Evolutionary conservation across 1,140 invertebrate genomes (phyloP), one percentile per base, ranked within the genome.

Genomic region (Diorhabda elongata): DNA sequence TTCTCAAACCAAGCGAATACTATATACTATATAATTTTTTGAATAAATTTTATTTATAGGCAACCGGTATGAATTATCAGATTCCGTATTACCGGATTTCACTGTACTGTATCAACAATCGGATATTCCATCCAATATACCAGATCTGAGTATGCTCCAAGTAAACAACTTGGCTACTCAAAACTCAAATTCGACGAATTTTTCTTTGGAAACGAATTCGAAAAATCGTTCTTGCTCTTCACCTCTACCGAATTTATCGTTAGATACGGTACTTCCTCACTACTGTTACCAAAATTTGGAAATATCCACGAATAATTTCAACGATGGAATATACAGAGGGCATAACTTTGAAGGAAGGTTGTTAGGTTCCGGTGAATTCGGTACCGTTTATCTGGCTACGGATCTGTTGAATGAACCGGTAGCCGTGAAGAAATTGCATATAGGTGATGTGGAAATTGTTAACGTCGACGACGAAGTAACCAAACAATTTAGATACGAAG

Each of bases 281-380:
- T 81, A 80, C 68, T 69, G 70, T 4, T 86, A 84, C 71, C 42
- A 60, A 2, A 71, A 83, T 47, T 73, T 87, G n/a, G 75, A 82
- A 75, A 66, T 71, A 9, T 72, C 75, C 4, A 83, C 81, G 4
- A 74, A 81, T 68, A 64, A 78, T 67, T 83, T 83, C 66, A 72
- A 76, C 66, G 76, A 81, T 6, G 61, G 64, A 45, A 73, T 67
- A 26, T 73, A 68, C 66, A 71, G 7, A 62, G 42, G 44, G 3
- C 5, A 64, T 7, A 52, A 71, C 5, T 56, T 71, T 26, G 77
- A 73, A 59, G 82, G 82, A 56, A 78, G 83, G 8, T 83, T 84
- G 73, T 82, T 92, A 67, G 90, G 90, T 3, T 83, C 82, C 70
- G 90, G 90, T 61, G 89, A 88, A 6, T 91, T 90, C 82, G 90